Base-by-base conservation (phyloP, 2,797 vertebrate species). In the Menidia menidia region DNA sequence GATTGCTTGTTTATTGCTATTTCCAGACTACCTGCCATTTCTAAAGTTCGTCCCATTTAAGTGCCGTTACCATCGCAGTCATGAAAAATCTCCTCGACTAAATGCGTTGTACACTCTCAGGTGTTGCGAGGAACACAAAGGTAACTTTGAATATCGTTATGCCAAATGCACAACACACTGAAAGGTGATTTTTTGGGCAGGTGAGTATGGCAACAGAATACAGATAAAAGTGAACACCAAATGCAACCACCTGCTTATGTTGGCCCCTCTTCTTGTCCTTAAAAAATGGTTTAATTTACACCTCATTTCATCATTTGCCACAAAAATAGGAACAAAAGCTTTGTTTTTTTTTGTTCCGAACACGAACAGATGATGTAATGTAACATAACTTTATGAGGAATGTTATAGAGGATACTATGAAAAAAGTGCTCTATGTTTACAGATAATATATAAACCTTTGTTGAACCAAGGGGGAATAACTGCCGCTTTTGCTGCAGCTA, bases 71-170 rank as follows among this genome's bases (percentile, higher is more conserved):
- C 68, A 73, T 84, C 30, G 58, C 54, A 68, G 44, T 73, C 60
- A 78, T 41, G 61, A 5, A 57, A 57, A 58, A 73, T 66, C 39
- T 71, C 31, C 45, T 78, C 72, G 63, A 79, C 67, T 47, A 50
- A 58, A 55, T 6, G 41, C 71, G 57, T 78, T 80, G 42, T 68
- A 69, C 71, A 84, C 73, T 87, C 87, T 88, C 86, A 87, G 87
- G 86, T 87, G 84, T 84, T 75, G 68, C 9, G 50, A 52, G 41
- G 78, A 82, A 86, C 75, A 84, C 82, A 84, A 42, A 87, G 44
- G 62, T 62, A 62, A 68, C 71, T 72, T 84, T 78, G 70, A 56
- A 82, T 72, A 72, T 77, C 52, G 51, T 45, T 31, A 64, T 57
- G 51, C 72, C 63, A 72, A 85, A 83, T 73, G 73, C 64, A 78